Evolutionary conservation across 2,797 vertebrate genomes (phyloP).

Genomic region (Eurystomus glaucurus): DNA sequence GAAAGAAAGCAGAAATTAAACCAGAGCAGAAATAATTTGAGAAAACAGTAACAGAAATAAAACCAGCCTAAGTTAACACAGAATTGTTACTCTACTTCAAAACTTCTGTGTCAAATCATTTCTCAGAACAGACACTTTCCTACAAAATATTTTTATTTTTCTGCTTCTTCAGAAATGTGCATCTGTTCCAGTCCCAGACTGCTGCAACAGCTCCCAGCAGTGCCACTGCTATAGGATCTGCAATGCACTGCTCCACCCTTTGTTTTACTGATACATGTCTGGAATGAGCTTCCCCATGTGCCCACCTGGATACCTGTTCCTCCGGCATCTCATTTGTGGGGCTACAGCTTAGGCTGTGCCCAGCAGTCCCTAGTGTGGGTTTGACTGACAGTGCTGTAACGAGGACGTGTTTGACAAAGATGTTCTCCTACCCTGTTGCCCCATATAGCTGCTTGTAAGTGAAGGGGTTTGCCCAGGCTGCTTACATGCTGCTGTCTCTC

Average conservation of each 20-base stretch:
- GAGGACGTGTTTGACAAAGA: not conserved
- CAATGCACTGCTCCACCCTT: not conserved
- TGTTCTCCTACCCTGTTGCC: accelerated
- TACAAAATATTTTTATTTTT: not conserved
- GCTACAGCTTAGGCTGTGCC: not conserved
- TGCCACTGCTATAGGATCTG: not conserved
- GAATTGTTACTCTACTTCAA: not conserved
- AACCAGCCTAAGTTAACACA: not conserved
- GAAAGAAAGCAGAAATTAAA: not conserved
- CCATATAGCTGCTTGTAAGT: accelerated
- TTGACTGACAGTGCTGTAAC: not conserved
- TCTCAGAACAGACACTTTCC: not conserved
- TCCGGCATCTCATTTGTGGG: not conserved
- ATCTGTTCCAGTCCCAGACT: not conserved
- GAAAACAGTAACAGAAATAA: not conserved
- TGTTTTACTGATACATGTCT: not conserved
- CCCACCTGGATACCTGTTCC: not conserved
- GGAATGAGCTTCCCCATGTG: not conserved
- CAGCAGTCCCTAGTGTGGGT: not conserved
- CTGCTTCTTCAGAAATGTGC: not conserved
- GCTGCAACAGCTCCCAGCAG: no score
- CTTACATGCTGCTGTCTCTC: accelerated
- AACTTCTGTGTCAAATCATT: not conserved
- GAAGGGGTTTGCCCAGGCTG: not conserved
- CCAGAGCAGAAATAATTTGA: not conserved